Conservation (phyloP, 1,140 invertebrate genomes). For the Pachypeltis micranthus region DNA sequence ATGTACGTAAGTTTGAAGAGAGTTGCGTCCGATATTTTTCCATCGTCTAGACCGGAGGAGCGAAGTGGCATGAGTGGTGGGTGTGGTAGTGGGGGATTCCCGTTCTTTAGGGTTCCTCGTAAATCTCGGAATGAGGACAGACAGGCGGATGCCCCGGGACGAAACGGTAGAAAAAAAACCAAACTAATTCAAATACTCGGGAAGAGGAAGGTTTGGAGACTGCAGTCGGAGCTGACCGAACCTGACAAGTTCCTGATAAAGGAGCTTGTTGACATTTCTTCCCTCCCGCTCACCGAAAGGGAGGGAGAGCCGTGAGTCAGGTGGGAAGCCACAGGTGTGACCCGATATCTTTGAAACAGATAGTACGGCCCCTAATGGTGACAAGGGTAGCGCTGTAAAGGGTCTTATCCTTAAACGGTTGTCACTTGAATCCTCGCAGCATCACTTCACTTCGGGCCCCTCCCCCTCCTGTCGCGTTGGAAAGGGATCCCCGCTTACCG, state of each 20-base stretch:
- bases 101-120: too few relatives aligned
- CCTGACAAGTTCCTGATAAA: conserved; percentile 1
- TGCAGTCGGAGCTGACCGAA: background rate
- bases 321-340: conserved; percentile 5
- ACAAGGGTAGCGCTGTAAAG: background rate
- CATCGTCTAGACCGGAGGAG: too few relatives aligned
- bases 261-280: conserved; percentile 4
- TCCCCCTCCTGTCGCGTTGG: too few relatives aligned
- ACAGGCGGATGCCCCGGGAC: too few relatives aligned
- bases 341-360: background rate
- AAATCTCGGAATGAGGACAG: too few relatives aligned
- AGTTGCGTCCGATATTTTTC: too few relatives aligned
- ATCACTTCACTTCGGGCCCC: too few relatives aligned
- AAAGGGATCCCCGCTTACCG: too few relatives aligned
- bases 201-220: background rate
- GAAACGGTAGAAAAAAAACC: too few relatives aligned
- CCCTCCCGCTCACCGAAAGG: background rate
- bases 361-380: conserved; percentile 6
- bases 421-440: conserved; percentile 1
- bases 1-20: too few relatives aligned
- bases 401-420: conserved; percentile 8
- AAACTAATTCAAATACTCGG: conserved; percentile 2
- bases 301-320: background rate
- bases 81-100: too few relatives aligned
- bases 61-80: too few relatives aligned